Conservation (phyloP, 2,888 invertebrate species). For the Hirtodrosophila trivittata region DNA sequence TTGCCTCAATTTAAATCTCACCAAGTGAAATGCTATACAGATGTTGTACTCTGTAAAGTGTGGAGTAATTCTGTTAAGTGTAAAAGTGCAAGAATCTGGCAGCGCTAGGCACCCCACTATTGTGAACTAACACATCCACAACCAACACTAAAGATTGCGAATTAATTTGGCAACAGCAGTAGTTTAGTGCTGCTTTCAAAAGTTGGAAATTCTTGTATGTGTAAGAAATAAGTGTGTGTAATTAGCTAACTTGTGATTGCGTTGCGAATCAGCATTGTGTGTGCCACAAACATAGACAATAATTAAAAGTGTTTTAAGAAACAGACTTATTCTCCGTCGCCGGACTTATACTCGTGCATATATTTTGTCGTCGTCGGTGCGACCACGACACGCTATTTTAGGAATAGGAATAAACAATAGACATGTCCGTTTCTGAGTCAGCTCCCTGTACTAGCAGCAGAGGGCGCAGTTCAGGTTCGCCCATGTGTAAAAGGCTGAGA, state of each 20-base stretch:
- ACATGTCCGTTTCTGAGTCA: slow-evolving; percentile 96
- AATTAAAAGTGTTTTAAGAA: slow-evolving; percentile 35
- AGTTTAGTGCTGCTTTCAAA: slow-evolving; percentile 24
- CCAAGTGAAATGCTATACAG: too few relatives aligned
- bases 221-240: slow-evolving; percentile 41
- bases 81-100: slow-evolving; percentile 17
- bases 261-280: slow-evolving; percentile 18
- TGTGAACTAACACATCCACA: slow-evolving; percentile 32
- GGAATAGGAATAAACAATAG: slow-evolving; percentile 53
- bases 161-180: slow-evolving; percentile 48
- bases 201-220: slow-evolving; percentile 20
- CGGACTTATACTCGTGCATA: slow-evolving; percentile 53
- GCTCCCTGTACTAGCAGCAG: slow-evolving; percentile 86
- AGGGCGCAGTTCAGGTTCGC: slow-evolving; percentile 89
- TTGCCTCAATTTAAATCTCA: too few relatives aligned
- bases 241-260: slow-evolving; percentile 16
- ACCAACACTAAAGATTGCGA: slow-evolving; percentile 50
- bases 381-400: slow-evolving; percentile 56
- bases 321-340: slow-evolving; percentile 41
- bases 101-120: slow-evolving; percentile 28
- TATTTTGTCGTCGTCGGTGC: slow-evolving; percentile 40
- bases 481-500: slow-evolving; percentile 96
- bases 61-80: neutral
- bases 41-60: slow-evolving; percentile 5
- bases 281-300: slow-evolving; percentile 16